These are phyloP conservation scores for Enteromius argenteus DNA, from an alignment of 2,797 vertebrate species.

Conservation along the genomic window DNA sequence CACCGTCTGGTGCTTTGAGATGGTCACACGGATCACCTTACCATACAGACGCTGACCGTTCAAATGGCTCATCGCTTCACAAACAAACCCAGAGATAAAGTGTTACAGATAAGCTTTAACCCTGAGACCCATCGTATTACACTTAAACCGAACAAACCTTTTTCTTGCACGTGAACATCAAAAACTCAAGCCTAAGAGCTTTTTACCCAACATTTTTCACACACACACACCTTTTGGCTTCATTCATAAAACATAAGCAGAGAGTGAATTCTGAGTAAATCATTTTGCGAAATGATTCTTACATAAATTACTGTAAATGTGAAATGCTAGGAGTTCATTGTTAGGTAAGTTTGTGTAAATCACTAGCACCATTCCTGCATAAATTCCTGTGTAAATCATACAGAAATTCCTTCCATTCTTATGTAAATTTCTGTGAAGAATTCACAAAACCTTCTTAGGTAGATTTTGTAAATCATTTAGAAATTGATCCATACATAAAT, in stretches of 20 bases:
- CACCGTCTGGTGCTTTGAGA: conserved; percentile 87
- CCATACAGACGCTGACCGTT: conserved; percentile 90
- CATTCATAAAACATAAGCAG: background rate
- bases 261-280: background rate
- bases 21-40: conserved; percentile 82
- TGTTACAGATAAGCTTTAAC: conserved; percentile 5
- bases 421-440: background rate
- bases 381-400: background rate
- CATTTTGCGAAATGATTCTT: background rate
- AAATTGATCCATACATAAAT: background rate
- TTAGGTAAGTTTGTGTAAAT: background rate
- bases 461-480: background rate
- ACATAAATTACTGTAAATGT: background rate
- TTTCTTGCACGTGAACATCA: background rate
- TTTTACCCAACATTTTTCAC: background rate
- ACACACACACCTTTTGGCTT: background rate
- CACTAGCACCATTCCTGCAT: background rate
- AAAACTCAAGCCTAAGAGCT: background rate
- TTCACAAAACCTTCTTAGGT: background rate
- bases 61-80: conserved; percentile 86
- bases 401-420: background rate
- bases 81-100: conserved; percentile 14
- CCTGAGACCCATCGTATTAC: background rate
- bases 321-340: background rate
- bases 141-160: background rate